phyloP scores from a whole-genome alignment of 2,113 vertebrate species.

The Uria lomvia region DNA sequence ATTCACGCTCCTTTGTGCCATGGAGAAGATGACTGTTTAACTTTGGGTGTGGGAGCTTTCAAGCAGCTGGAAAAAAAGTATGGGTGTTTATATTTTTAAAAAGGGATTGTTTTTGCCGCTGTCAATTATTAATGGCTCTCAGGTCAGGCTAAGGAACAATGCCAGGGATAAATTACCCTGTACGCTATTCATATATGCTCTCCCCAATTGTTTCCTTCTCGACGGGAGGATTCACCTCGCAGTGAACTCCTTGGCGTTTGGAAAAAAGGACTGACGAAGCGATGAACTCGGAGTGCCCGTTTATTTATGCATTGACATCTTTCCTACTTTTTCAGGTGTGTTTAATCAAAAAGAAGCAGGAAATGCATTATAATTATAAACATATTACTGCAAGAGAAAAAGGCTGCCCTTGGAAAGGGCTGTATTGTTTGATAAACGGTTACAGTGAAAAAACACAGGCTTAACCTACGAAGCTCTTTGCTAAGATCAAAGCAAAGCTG shows the following conservation, averaged over 20 bases:
- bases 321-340: constrained; percentile 54
- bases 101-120: constrained; percentile 24
- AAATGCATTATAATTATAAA: constrained; percentile 57
- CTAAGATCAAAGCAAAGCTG: constrained; percentile 46
- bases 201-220: constrained; percentile 14
- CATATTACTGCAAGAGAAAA: not conserved
- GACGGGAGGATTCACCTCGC: not conserved
- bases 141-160: constrained; percentile 30
- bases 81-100: constrained; percentile 39
- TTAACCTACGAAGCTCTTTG: not conserved
- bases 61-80: constrained; percentile 12
- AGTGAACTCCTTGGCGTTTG: not conserved
- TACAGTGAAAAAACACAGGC: constrained; percentile 39
- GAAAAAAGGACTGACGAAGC: not conserved
- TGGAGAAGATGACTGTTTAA: not conserved
- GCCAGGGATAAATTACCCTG: constrained; percentile 50
- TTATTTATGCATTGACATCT: constrained; percentile 47
- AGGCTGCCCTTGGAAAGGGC: not conserved
- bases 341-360: constrained; percentile 59
- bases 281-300: not conserved
- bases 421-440: constrained; percentile 3
- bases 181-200: not conserved
- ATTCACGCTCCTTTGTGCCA: not conserved
- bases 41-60: not conserved
- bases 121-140: constrained; percentile 48